These are phyloP conservation scores for Chrysina gloriosa DNA, from an alignment of 2,888 invertebrate species.

Conservation along the genomic window DNA sequence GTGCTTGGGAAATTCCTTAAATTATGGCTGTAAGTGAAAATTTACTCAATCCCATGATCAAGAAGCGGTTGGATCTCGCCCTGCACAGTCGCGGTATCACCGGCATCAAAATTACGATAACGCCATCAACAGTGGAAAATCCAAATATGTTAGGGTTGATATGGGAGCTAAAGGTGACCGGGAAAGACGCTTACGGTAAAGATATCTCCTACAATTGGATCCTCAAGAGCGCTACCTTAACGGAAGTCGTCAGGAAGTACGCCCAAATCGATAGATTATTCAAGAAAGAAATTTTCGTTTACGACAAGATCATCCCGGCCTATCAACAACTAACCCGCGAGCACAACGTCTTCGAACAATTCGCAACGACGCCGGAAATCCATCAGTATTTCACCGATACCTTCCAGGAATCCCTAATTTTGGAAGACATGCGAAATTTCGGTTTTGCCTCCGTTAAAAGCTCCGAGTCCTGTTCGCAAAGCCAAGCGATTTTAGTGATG, in stretches of 20 bases:
- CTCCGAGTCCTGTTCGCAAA: conserved; percentile 49
- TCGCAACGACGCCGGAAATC: conserved; percentile 46
- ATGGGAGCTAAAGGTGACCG: conserved; percentile 44
- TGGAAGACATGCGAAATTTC: conserved; percentile 51
- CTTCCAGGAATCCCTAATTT: conserved; percentile 50
- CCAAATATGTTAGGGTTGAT: conserved; percentile 50
- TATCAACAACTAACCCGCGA: conserved; percentile 51
- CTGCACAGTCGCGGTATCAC: neutral
- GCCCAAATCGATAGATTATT: conserved; percentile 51
- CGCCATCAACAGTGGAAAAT: neutral
- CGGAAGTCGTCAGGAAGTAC: conserved; percentile 49
- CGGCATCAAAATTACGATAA: neutral
- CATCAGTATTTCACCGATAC: conserved; percentile 46
- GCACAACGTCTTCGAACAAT: conserved; percentile 41
- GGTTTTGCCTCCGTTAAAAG: conserved; percentile 50
- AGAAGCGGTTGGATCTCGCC: conserved; percentile 7
- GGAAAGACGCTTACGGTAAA: conserved; percentile 31
- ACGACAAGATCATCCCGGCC: conserved; percentile 51
- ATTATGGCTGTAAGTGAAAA: conserved; percentile 19
- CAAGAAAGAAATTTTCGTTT: conserved; percentile 55
- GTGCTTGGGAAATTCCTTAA: neutral
- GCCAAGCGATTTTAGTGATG: conserved; percentile 52
- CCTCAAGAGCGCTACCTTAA: conserved; percentile 53
- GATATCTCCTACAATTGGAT: conserved; percentile 49
- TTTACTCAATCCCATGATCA: conserved; percentile 11